Percentiles rank a stretch among this genome's conserved stretches.
phyloP scores from a whole-genome alignment of 1,140 invertebrate species.

The Hirudo medicinalis region DNA sequence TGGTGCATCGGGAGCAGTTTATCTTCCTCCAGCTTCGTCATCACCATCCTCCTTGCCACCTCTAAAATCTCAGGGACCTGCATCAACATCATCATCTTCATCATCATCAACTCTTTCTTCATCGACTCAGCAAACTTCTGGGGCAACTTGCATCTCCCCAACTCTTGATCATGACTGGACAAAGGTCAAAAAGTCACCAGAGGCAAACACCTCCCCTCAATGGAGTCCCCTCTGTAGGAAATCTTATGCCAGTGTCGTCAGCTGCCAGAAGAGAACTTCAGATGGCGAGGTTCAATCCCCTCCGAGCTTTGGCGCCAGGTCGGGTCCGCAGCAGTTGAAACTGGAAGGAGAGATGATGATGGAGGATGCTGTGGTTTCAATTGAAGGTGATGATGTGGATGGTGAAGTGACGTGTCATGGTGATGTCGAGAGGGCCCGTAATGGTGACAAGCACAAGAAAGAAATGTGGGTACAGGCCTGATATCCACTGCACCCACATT shows the following conservation, averaged over 20 bases:
- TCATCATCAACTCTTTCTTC: conserved; percentile 2
- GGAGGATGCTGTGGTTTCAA: neutral
- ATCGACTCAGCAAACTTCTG: neutral
- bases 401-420: neutral
- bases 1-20: no score
- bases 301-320: neutral
- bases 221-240: conserved; percentile 6
- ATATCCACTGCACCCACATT: no score
- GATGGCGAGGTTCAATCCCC: neutral
- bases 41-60: conserved; percentile 7
- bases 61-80: neutral
- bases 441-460: no score
- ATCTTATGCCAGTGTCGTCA: conserved; percentile 11
- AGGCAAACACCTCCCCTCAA: conserved; percentile 5
- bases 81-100: neutral
- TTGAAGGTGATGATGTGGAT: conserved; percentile 8
- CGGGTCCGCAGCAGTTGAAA: conserved; percentile 9
- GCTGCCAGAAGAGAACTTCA: neutral
- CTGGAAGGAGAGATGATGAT: conserved; percentile 2
- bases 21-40: neutral
- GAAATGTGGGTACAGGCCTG: no score
- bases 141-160: neutral
- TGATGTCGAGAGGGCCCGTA: neutral
- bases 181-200: neutral
- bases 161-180: neutral